Base-by-base conservation (phyloP, 2,888 invertebrate genomes). In the Ophion ventricosus region DNA sequence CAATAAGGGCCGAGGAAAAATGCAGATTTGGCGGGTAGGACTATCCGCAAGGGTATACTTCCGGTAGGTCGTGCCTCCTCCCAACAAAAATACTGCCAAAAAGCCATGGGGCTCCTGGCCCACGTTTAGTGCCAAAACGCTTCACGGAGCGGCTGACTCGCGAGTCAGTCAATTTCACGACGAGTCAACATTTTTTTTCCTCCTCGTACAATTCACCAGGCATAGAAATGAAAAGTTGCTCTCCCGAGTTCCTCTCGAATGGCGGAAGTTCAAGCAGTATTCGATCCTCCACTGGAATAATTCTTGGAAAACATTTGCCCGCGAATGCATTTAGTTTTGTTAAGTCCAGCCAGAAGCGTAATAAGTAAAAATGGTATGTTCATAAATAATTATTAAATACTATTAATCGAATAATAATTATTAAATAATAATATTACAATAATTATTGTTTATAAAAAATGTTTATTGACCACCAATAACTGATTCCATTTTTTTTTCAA, bases 21-120 rank as follows among this genome's bases (percentile, higher is more conserved):
- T 57, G 54, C 25, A 43, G 43, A 64, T 61, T 79, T 79, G 63
- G 63, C 79, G 40, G n/a, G 63, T 64, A 29, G 11, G 72, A 40
- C 35, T 29, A 29, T 20, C 72, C 54, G 72, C 57, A 35, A 35
- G 61, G 29, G 59, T n/a, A n/a, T 23, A 35, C 63, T 57, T 79
- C 23, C 79, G 49, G 17, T 8, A 14, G 4, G 17, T 25, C 26
- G 17, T 25, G 40, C 43, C 49, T 49, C 4, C n/a, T 14, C 11
- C 66, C 59, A 49, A 29, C 49, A 20, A 77, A 20, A 66, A 54
- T 72, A 25, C 23, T 73, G 77, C 82, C 82, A 82, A 49, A n/a
- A 64, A 64, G n/a, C 82, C 20, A 49, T 69, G 72, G 77, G 82
- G 70, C 23, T 40, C 54, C 70, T 81, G 75, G 80, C 63, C 14